Evolutionary conservation across 2,888 invertebrate genomes (phyloP).

Genomic region (Ophioninae sp.): DNA sequence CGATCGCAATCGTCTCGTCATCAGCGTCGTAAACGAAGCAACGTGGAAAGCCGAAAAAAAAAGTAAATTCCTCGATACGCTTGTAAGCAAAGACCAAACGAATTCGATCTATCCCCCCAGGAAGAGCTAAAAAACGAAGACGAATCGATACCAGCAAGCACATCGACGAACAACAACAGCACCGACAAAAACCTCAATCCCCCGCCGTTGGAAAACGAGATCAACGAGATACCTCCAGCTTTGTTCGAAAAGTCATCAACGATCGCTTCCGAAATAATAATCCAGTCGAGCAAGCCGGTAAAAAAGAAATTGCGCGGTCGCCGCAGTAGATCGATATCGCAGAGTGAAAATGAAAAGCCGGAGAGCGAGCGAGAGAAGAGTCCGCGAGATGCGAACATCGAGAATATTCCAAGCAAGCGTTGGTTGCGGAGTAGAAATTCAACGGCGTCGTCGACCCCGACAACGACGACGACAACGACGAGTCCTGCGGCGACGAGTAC

Average conservation of each 20-base stretch:
- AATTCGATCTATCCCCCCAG: constrained; percentile 62
- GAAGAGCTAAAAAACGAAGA: constrained; percentile 68
- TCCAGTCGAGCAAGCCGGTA: not conserved
- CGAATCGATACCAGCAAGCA: constrained; percentile 55
- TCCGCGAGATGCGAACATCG: constrained; percentile 31
- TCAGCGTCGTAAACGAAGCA: not conserved
- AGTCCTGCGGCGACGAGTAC: constrained; percentile 11
- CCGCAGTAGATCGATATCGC: constrained; percentile 53
- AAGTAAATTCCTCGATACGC: constrained; percentile 58
- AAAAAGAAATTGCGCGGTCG: constrained; percentile 69
- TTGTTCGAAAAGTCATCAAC: not conserved
- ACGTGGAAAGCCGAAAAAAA: constrained; percentile 9
- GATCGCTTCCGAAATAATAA: constrained; percentile 1
- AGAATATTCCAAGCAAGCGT: constrained; percentile 54
- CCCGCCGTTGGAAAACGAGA: constrained; percentile 63
- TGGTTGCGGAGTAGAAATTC: constrained; percentile 64
- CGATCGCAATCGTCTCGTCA: not conserved
- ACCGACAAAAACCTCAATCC: constrained; percentile 76
- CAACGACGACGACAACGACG: constrained; percentile 52
- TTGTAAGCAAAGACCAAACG: constrained; percentile 8
- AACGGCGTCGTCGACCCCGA: constrained; percentile 30
- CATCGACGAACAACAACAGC: constrained; percentile 72
- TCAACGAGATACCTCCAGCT: constrained; percentile 18
- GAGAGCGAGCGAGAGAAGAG: constrained; percentile 38
- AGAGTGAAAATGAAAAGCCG: constrained; percentile 63